Base-by-base conservation (phyloP, 2,113 vertebrate genomes). In the Onychostruthus taczanowskii region DNA sequence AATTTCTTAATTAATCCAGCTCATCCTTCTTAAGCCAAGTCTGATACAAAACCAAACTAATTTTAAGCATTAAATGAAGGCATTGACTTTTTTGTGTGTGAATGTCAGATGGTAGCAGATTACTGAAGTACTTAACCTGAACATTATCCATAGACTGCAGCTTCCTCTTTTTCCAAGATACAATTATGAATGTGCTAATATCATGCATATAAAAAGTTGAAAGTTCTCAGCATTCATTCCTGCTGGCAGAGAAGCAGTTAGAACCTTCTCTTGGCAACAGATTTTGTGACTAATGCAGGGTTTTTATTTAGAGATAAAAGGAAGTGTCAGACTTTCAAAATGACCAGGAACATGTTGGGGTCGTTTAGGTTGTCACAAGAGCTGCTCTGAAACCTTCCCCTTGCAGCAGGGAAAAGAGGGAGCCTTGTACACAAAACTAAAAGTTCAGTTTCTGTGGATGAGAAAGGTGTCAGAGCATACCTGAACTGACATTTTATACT, bases 31-130 rank as follows among this genome's bases (percentile, higher is more conserved):
- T 91, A 84, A 84, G 73, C 37, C 49, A 64, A 72, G 44, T 79
- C 91, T 87, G 56, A 84, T 78, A 82, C n/a, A 78, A 95, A 94
- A 5, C 31, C 31, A 58, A 68, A 87, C 44, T 91, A 7, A 44
- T 73, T 78, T 47, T 93, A 92, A 94, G 93, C 26, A 70, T 81
- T 90, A 89, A 84, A 78, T 75, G 3, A 83, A 90, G 43, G 81
- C 3, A 89, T 31, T 84, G 84, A 68, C 77, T 91, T 84, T 76
- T 91, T 55, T 72, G 64, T 89, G 84, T 94, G 68, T 33, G 39
- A 72, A 37, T 87, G 76, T 94, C 84, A 95, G 89, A 68, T 87
- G 80, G 73, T 56, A 11, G 44, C 74, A 81, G 73, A 53, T 87
- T 75, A 75, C 62, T 75, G 53, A 75, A 67, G 52, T 70, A 7